These are phyloP conservation scores for Catocala sponsa DNA, from an alignment of 2,888 invertebrate species.

Conservation along the genomic window DNA sequence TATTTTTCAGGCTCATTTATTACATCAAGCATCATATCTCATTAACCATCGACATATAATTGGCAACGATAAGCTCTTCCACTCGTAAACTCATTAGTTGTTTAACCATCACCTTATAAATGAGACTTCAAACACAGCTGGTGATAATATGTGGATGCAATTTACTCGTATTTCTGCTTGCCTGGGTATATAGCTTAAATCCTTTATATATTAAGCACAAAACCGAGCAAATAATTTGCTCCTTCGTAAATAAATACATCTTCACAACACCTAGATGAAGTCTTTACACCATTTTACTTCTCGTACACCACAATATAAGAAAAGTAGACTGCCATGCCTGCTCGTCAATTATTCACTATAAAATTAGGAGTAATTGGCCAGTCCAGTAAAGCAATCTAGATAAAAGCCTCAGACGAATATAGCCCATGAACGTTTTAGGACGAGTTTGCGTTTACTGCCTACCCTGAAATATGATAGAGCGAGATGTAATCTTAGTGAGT, in stretches of 20 bases:
- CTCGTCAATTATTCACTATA: slow-evolving; percentile 68
- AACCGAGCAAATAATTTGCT: too few species aligned
- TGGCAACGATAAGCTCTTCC: too few species aligned
- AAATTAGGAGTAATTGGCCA: slow-evolving; percentile 72
- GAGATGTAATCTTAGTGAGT: slow-evolving; percentile 49
- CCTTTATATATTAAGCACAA: too few species aligned
- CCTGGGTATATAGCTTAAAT: too few species aligned
- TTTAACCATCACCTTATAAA: too few species aligned
- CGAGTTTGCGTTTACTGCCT: slow-evolving; percentile 47
- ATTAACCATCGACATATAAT: too few species aligned
- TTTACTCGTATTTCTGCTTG: too few species aligned
- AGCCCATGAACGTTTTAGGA: slow-evolving; percentile 52
- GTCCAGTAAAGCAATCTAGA: slow-evolving; percentile 67
- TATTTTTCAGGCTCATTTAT: too few species aligned
- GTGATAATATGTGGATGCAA: too few species aligned
- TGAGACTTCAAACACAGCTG: too few species aligned
- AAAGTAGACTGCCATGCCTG: slow-evolving; percentile 4
- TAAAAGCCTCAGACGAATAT: slow-evolving; percentile 65
- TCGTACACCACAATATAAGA: neutral
- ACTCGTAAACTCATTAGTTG: too few species aligned
- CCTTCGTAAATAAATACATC: neutral
- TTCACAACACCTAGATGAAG: neutral
- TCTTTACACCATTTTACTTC: neutral
- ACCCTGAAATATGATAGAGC: slow-evolving; percentile 51
- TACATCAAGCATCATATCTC: too few species aligned